Evolutionary conservation across 1,140 invertebrate species (phyloP).

Genomic region (Hycleus phaleratus): DNA sequence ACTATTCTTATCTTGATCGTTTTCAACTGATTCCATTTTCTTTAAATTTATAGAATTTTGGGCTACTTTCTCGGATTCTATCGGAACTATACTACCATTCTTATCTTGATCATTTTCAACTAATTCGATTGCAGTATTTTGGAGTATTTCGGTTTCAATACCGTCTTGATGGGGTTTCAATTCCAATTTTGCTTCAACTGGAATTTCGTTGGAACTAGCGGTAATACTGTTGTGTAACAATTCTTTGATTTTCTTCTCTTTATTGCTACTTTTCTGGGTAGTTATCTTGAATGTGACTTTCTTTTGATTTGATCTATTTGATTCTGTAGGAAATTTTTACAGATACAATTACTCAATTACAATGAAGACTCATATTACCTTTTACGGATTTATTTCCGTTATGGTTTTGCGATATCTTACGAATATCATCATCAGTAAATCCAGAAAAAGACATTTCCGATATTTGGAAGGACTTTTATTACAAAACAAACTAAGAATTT

Average conservation of each 20-base stretch:
- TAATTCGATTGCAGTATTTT: background rate
- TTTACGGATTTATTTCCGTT: slow-evolving; percentile 5
- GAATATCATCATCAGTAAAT: slow-evolving; percentile 43
- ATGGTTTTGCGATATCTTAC: slow-evolving; percentile 1
- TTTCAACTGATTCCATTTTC: background rate
- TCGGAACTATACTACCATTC: background rate
- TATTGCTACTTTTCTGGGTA: background rate
- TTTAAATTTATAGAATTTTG: background rate
- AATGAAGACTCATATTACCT: background rate
- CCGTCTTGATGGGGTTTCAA: background rate
- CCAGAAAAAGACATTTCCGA: slow-evolving; percentile 36
- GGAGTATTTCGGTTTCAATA: background rate
- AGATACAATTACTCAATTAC: background rate
- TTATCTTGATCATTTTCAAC: background rate
- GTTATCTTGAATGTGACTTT: slow-evolving; percentile 5
- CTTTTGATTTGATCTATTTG: background rate
- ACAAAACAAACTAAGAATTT: background rate
- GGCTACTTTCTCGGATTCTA: background rate
- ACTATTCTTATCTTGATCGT: too few species aligned
- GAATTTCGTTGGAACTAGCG: background rate
- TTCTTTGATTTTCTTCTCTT: background rate
- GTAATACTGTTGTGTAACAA: background rate
- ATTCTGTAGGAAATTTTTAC: background rate
- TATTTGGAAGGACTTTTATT: background rate
- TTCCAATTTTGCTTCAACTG: too few species aligned